Base-by-base conservation (phyloP, 1,140 invertebrate genomes). In the Thaumetopoea pityocampa region DNA sequence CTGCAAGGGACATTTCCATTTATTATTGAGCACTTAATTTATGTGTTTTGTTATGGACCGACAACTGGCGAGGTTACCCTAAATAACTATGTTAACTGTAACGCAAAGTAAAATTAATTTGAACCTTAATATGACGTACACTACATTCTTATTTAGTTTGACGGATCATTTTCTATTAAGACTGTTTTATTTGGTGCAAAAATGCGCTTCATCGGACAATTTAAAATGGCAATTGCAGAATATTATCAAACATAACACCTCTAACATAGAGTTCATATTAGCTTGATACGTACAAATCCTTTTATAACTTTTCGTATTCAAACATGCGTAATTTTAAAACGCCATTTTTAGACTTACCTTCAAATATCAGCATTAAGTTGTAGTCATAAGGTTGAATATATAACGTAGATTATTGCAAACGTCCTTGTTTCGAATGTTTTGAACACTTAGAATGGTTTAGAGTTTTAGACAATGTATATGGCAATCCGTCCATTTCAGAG, bases 1-100 rank as follows among this genome's bases (percentile, higher is more conserved):
- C 78, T 84, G 80, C 76, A 77, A 80, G 67, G 80, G 78, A 84
- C 80, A 84, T 81, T 84, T 80, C 80, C 80, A 84, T 84, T 84
- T 84, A 82, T 84, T 84, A 84, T 84, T 84, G 80, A 82, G 78
- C 76, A 82, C 78, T 84, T 84, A 84, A 84, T 84, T 84, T 84
- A 84, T 84, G 80, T 84, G 80, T 84, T 82, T 84, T 82, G 76
- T 82, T 79, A 84, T 84, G 78, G 80, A 79, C 80, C 70, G 65
- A 80, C 67, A 64, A 69, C 66, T 63, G 62, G 63, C 29, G 40
- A 51, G n/a, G 14, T 32, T 36, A 27, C 48, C 33, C 43, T 24
- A 41, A 36, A 30, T 37, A 52, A 46, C 23, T 16, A 14, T 23
- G 23, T 41, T 23, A 32, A 32, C 24, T 22, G 27, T 41, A 6